These are phyloP conservation scores for Clivina fossor DNA, from an alignment of 2,888 invertebrate species.

Conservation along the genomic window DNA sequence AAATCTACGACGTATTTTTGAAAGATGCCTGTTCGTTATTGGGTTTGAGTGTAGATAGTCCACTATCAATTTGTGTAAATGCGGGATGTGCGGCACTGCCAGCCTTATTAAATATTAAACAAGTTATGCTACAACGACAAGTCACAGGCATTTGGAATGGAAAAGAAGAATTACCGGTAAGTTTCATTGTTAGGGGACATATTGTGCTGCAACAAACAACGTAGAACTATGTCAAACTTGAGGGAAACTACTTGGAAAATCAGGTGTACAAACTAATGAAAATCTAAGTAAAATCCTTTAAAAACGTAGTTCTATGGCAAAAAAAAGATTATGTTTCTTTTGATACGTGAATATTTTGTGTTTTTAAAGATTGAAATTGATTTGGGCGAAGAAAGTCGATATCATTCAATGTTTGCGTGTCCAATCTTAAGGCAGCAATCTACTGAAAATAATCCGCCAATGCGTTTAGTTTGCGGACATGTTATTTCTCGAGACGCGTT, in stretches of 20 bases:
- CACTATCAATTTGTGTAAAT: conserved; percentile 87
- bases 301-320: too few relatives aligned
- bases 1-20: conserved; percentile 87
- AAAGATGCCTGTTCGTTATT: conserved; percentile 89
- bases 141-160: conserved; percentile 94
- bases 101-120: conserved; percentile 89
- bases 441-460: conserved; percentile 94
- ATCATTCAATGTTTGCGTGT: conserved; percentile 98
- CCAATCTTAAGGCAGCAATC: conserved; percentile 97
- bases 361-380: conserved; percentile 87
- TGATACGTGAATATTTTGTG: neutral
- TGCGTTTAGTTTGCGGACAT: conserved; percentile 96
- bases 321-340: too few relatives aligned
- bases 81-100: conserved; percentile 94
- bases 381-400: conserved; percentile 84
- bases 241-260: too few relatives aligned
- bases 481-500: conserved; percentile 97
- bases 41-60: conserved; percentile 86
- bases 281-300: too few relatives aligned
- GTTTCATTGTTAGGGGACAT: too few relatives aligned
- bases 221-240: too few relatives aligned
- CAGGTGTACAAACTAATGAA: too few relatives aligned
- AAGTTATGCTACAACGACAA: conserved; percentile 85
- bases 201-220: too few relatives aligned
- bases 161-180: conserved; percentile 92